Base-by-base conservation (phyloP, 2,113 vertebrate species). In the Poecile atricapillus region DNA sequence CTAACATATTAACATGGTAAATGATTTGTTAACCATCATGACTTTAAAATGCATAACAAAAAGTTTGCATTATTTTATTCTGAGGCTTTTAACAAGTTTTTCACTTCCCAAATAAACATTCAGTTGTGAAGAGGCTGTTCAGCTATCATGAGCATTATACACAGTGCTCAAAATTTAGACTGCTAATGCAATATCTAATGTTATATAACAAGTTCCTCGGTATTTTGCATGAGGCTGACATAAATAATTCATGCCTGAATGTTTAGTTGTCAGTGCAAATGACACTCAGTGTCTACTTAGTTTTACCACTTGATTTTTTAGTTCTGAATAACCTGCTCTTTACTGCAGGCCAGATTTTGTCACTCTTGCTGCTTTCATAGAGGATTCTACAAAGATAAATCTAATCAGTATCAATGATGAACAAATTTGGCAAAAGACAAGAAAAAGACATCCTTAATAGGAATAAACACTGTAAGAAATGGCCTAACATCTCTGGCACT, bases 21-120 rank as follows among this genome's bases (percentile, higher is more conserved):
- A 81, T 93, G 41, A 93, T 95, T 91, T 94, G 55, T 93, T 95
- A 97, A 78, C 62, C 47, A 46, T 79, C n/a, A 47, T n/a, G 20
- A 81, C 52, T 83, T 74, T 46, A 47, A 82, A 81, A 49, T 50
- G 24, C 20, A 35, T 58, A 77, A 77, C 55, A 89, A 71, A 92
- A 90, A 59, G 23, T 77, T 76, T 79, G 14, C 19, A 25, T 64
- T 70, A 5, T 63, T 91, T 55, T 86, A 75, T 70, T 79, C 59
- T 55, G 68, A 75, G 23, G 7, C 39, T 90, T 93, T 90, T 76
- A 89, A 90, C 27, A 91, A 90, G 78, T 5, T 94, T 92, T 93
- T 79, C 14, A 44, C 88, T 95, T 82, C 84, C 44, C 53, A 77
- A 58, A 87, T 69, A 93, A 94, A 63, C 19, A 74, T 33, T 62